phyloP scores from a whole-genome alignment of 1,140 invertebrate genomes.

The Drosophila littoralis region DNA sequence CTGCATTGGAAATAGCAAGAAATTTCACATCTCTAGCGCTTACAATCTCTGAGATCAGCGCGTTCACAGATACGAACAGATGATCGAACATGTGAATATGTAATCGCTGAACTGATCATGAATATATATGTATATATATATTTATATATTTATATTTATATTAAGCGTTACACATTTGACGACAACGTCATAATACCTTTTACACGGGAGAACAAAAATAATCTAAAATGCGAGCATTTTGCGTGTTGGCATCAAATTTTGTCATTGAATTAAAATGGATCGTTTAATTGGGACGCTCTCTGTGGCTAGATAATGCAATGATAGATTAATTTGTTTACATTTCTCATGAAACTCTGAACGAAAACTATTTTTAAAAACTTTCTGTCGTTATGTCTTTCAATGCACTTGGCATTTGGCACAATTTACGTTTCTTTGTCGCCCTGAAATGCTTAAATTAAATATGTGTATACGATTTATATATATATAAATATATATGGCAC shows the following conservation, averaged over 20 bases:
- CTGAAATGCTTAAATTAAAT: slow-evolving; percentile 25
- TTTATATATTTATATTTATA: no score
- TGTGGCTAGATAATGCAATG: slow-evolving; percentile 63
- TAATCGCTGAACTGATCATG: no score
- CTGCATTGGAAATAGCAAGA: no score
- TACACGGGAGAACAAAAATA: neutral
- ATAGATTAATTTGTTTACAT: slow-evolving; percentile 81
- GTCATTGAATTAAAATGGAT: slow-evolving; percentile 72
- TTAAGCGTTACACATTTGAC: no score
- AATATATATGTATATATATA: no score
- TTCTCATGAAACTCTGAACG: slow-evolving; percentile 40
- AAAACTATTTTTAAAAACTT: slow-evolving; percentile 55
- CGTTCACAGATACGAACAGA: no score
- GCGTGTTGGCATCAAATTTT: slow-evolving; percentile 49
- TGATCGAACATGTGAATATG: no score
- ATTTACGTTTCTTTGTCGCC: slow-evolving; percentile 24
- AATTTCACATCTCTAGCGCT: no score
- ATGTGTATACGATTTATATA: neutral
- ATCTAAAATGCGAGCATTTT: neutral
- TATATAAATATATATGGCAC: neutral
- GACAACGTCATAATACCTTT: no score
- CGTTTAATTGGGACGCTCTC: slow-evolving; percentile 72
- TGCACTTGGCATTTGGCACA: slow-evolving; percentile 70
- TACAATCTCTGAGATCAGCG: no score
- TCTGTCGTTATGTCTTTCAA: slow-evolving; percentile 18